Evolutionary conservation across 2,797 vertebrate species (phyloP).

Genomic region (Anableps anableps): DNA sequence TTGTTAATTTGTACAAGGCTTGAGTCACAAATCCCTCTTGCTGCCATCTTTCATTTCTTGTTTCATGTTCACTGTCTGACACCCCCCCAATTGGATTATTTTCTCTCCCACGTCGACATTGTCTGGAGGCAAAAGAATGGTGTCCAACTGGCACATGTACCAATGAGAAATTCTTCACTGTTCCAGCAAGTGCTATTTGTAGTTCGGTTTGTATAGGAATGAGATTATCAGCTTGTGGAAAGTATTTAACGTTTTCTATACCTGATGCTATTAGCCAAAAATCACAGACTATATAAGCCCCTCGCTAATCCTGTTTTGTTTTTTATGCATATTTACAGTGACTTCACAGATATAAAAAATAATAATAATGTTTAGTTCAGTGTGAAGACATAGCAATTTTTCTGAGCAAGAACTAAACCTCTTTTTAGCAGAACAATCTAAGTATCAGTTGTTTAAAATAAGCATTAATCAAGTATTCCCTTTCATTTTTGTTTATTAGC

Average conservation of each 20-base stretch:
- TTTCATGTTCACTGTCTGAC: constrained; percentile 29
- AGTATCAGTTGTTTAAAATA: neutral
- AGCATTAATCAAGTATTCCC: neutral
- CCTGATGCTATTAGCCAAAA: neutral
- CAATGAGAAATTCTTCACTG: constrained; percentile 16
- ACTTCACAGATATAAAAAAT: neutral
- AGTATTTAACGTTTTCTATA: neutral
- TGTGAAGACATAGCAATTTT: neutral
- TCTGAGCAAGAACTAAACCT: neutral
- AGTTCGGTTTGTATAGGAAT: neutral
- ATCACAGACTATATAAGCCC: neutral
- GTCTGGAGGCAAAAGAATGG: constrained; percentile 31
- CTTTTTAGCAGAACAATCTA: neutral
- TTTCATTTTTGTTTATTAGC: constrained; percentile 18
- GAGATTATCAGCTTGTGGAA: constrained; percentile 2
- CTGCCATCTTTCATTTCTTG: constrained; percentile 13
- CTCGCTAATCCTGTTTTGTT: neutral
- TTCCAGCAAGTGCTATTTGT: constrained; percentile 13
- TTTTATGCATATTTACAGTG: neutral
- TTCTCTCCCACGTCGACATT: constrained; percentile 28
- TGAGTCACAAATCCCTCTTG: constrained; percentile 14
- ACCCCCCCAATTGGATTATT: constrained; percentile 18
- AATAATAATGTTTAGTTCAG: neutral
- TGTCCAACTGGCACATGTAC: constrained; percentile 40
- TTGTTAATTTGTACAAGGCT: constrained; percentile 32